Evolutionary conservation across 2,888 invertebrate genomes (phyloP), one percentile per base, ranked within the genome.

Genomic region (Mimas tiliae): DNA sequence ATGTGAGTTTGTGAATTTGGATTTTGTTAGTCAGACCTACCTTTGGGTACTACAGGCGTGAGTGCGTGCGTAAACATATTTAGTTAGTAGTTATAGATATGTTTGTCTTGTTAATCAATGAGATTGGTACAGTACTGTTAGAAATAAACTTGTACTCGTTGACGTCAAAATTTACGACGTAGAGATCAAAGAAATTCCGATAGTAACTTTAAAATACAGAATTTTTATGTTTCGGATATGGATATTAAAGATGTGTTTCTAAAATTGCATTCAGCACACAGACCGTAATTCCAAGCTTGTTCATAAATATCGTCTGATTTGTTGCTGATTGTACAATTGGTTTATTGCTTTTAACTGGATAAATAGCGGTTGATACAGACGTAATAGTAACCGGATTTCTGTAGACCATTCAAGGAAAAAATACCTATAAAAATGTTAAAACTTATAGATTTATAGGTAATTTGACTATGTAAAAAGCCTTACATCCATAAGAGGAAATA

Each of bases 311-410:
- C 12, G 58, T 38, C 38, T 58, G 58, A 58, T 58, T 42, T 58
- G 58, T 58, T 58, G 19, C 42, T 38, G 58, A 58, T 58, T 58
- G 58, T 58, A 58, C 42, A 58, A 58, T 58, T 58, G 58, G 58
- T 58, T 58, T 58, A 58, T 58, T 42, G 42, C 58, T 12, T 58
- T 58, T 58, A 58, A 58, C 58, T 58, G 58, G 58, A 58, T 58
- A 58, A 21, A 58, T 58, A 58, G 58, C 58, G 58, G 58, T 58
- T 19, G 42, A 58, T 58, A 12, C 16, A 58, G 9, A 58, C 42
- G 58, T 42, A 42, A 58, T 58, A 42, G 42, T 58, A 19, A 65
- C 55, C 62, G 45, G 27, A 45, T 52, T 33, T 58, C 42, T 58
- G 58, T 38, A n/a, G 4, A 38, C 38, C 11, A 58, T 42, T 58